Base-by-base conservation (phyloP, 1,140 invertebrate species). In the Diachasma alloeum region DNA sequence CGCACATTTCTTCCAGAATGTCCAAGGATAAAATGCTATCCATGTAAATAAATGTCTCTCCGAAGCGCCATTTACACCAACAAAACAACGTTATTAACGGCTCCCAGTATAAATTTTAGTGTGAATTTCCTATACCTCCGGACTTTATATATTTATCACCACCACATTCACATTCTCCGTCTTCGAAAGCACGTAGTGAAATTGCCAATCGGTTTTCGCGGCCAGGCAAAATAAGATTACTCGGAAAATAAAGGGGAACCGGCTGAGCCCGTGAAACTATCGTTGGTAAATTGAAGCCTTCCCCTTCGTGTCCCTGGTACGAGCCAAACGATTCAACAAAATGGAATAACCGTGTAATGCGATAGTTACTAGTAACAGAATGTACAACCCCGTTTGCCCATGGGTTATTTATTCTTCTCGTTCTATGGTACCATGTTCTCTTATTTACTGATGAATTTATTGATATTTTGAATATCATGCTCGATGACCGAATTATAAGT, bases 241-340 rank as follows among this genome's bases (percentile, higher is more conserved):
- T 72, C 72, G 79, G 11, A 63, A 81, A 82, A 81, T 83, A 80
- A 80, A 83, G 81, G 81, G 71, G 77, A 72, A 83, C 82, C 81
- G 81, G 80, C 82, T 83, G 82, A 77, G 80, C 56, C 70, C 75
- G 24, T 24, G 53, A 48, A 24, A 76, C 78, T 78, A 81, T 80
- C 79, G 80, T 75, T 79, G 79, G 72, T 75, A 74, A 83, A 83
- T 83, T 81, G 79, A 77, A 72, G 80, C 44, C 74, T 63, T 37
- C 44, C 69, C 59, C 37, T 19, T 44, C 31, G 59, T 19, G 31
- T 36, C 46, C 31, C 71, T 53, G 48, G 48, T 53, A 53, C 48
- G 48, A 59, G 39, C 46, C 71, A 56, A 73, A 63, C 71, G 46
- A 63, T 53, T 72, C 63, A 59, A 78, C 78, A 81, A 74, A 83